These are phyloP conservation scores for Plebejus argus DNA, from an alignment of 2,888 invertebrate genomes.

Conservation along the genomic window DNA sequence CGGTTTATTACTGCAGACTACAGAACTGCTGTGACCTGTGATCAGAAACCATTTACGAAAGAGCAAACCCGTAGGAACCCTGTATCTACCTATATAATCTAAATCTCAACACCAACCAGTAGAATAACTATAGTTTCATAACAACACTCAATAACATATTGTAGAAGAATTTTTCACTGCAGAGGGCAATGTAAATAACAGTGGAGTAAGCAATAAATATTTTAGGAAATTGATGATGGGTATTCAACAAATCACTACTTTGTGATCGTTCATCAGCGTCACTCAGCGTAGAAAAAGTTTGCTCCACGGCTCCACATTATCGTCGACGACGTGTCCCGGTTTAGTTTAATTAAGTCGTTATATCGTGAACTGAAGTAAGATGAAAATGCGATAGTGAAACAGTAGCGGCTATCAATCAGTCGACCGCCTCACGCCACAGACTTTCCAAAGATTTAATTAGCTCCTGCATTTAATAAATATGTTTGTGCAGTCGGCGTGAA, in stretches of 20 bases:
- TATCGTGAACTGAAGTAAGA: constrained; percentile 56
- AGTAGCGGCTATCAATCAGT: constrained; percentile 49
- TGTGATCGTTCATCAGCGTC: neutral
- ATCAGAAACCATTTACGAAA: neutral
- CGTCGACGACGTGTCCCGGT: constrained; percentile 17
- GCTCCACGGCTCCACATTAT: neutral
- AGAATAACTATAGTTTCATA: neutral
- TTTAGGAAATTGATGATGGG: neutral
- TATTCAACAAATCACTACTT: neutral
- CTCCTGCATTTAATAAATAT: constrained; percentile 75
- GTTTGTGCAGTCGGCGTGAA: constrained; percentile 76
- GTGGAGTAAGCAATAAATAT: neutral
- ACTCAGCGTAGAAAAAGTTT: constrained; percentile 13
- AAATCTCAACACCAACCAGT: neutral
- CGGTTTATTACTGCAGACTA: too few relatives aligned
- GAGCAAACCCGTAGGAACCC: neutral
- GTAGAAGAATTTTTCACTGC: neutral
- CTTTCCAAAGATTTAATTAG: constrained; percentile 76
- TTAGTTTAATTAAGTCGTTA: constrained; percentile 58
- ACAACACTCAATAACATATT: neutral
- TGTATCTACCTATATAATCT: neutral
- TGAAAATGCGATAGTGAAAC: constrained; percentile 68
- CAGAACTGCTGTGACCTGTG: too few relatives aligned
- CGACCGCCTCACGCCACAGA: constrained; percentile 58
- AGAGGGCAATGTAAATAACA: neutral